phyloP scores from a whole-genome alignment of 2,113 vertebrate species.

The Budorcas taxicolor region DNA sequence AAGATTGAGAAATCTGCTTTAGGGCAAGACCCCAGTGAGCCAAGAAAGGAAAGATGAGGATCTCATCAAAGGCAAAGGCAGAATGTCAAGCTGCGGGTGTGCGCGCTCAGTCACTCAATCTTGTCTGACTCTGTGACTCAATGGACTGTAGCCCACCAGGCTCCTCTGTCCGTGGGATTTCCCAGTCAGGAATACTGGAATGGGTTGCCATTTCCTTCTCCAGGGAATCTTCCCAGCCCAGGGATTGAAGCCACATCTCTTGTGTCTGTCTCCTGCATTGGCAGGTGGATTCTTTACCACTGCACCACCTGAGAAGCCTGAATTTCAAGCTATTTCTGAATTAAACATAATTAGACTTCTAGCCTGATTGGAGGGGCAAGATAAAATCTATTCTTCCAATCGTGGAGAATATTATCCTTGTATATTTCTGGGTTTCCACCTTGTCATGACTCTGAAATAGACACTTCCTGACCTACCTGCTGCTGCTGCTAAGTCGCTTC shows the following conservation, averaged over 20 bases:
- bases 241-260: neutral
- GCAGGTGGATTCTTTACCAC: neutral
- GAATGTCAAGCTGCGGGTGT: neutral
- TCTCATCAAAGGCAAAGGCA: neutral
- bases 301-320: neutral
- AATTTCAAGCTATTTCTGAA: conserved; percentile 11
- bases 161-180: neutral
- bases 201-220: neutral
- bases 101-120: neutral
- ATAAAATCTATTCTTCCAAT: neutral
- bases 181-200: neutral
- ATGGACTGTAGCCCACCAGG: neutral
- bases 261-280: neutral
- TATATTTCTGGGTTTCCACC: neutral
- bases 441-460: neutral
- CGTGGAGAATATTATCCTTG: neutral
- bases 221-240: neutral
- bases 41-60: neutral
- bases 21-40: neutral
- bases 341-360: neutral
- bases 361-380: neutral
- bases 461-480: neutral
- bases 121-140: neutral
- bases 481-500: no score
- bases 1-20: neutral